Evolutionary conservation across 2,113 vertebrate genomes (phyloP).

Genomic region (Zosterops hypoxanthus): DNA sequence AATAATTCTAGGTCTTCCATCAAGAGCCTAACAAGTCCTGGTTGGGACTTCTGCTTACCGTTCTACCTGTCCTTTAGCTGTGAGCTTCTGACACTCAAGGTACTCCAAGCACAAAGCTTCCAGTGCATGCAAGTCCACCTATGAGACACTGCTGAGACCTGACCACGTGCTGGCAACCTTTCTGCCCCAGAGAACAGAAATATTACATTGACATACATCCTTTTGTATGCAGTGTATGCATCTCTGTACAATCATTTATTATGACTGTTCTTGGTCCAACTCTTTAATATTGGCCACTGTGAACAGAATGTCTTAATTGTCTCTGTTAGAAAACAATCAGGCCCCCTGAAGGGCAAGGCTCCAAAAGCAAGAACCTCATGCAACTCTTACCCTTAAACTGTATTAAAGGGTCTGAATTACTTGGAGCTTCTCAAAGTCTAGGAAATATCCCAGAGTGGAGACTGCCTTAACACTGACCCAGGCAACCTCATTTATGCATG

Average conservation of each 20-base stretch:
- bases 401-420: background rate
- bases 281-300: background rate
- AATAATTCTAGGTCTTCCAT: background rate
- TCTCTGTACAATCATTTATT: background rate
- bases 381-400: background rate
- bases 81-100: background rate
- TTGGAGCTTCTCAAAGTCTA: background rate
- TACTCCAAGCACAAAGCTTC: background rate
- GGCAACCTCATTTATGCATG: background rate
- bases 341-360: background rate
- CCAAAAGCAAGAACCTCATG: background rate
- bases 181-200: background rate
- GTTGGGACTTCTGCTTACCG: background rate
- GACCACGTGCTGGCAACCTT: background rate
- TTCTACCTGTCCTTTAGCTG: background rate
- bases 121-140: background rate
- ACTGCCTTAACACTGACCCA: background rate
- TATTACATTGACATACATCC: background rate
- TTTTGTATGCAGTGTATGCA: background rate
- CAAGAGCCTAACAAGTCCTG: background rate
- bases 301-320: background rate
- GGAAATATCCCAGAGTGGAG: background rate
- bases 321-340: background rate
- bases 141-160: background rate
- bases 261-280: background rate